Conservation (phyloP, 2,888 invertebrate genomes). For the Lagria hirta region DNA sequence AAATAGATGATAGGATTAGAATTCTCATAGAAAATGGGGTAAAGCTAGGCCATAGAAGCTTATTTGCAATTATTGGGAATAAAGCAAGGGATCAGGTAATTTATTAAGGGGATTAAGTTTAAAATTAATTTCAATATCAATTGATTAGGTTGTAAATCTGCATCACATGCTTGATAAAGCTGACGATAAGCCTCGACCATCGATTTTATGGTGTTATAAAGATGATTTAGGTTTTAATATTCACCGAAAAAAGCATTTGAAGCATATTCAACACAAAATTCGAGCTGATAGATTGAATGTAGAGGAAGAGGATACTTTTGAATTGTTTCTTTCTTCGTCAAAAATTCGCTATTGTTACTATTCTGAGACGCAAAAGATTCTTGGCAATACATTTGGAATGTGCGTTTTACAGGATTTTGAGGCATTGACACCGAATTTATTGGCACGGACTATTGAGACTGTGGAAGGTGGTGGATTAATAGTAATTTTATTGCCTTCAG, state of each 20-base stretch:
- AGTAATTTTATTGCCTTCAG: slow-evolving; percentile 80
- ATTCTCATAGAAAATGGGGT: slow-evolving; percentile 98
- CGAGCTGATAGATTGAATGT: slow-evolving; percentile 85
- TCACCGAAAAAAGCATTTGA: slow-evolving; percentile 91
- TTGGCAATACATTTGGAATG: slow-evolving; percentile 87
- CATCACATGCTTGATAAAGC: slow-evolving; percentile 98
- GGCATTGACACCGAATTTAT: slow-evolving; percentile 93
- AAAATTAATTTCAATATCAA: slow-evolving; percentile 1
- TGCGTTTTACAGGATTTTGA: slow-evolving; percentile 90
- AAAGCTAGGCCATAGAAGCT: slow-evolving; percentile 82
- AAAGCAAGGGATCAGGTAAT: slow-evolving; percentile 91
- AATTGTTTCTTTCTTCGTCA: slow-evolving; percentile 92
- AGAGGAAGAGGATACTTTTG: slow-evolving; percentile 95
- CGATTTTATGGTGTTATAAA: slow-evolving; percentile 99
- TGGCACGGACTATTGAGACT: slow-evolving; percentile 96
- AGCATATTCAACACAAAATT: slow-evolving; percentile 77
- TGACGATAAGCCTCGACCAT: slow-evolving; percentile 87
- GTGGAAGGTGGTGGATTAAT: slow-evolving; percentile 86
- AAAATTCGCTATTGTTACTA: slow-evolving; percentile 98
- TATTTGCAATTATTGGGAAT: slow-evolving; percentile 95
- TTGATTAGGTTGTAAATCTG: slow-evolving; percentile 82
- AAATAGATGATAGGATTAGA: too few species aligned
- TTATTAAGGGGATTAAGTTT: too few species aligned
- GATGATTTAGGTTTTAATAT: slow-evolving; percentile 66
- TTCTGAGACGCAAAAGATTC: slow-evolving; percentile 94